Evolutionary conservation across 37 sponge, comb jelly and placozoan genomes (phyloP), one percentile per base, ranked within the genome.

Genomic region (Crambe crambe): DNA sequence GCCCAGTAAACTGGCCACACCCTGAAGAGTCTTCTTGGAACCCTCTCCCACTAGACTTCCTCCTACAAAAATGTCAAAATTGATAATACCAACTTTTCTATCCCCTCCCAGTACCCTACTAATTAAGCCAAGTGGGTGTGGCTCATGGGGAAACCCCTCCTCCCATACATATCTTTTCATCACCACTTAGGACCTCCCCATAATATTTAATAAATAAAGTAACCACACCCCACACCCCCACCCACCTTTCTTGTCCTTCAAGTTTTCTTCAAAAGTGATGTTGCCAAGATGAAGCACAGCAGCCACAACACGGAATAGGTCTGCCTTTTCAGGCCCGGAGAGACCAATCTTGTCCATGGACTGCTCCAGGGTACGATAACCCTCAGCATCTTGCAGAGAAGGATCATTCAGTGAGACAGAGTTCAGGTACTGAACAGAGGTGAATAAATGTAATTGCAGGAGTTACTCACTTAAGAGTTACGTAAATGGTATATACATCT

Each of bases 201-300:
- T n/a, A n/a, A n/a, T n/a, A n/a, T n/a, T n/a, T n/a, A n/a, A n/a
- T n/a, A n/a, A n/a, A n/a, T n/a, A n/a, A n/a, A n/a, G n/a, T n/a
- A n/a, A n/a, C n/a, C n/a, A n/a, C n/a, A n/a, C n/a, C n/a, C n/a
- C n/a, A n/a, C n/a, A n/a, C n/a, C n/a, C n/a, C n/a, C 21, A 37
- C 9, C 37, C 5, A 84, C 89, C 91, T 90, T 94, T 92, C 36
- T 82, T 85, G 44, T 85, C 86, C 0, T 71, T 80, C 12, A 71
- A 74, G 70, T 92, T 80, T 68, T 95, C 98, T 56, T 90, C 95
- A 77, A 97, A 97, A 42, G 73, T 20, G 47, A 95, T 88, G 62
- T 97, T 97, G 6, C 98, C 96, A 35, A 97, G 80, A 30, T 93
- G 94, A 15, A 97, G 80, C 0, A 97, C 93, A 34, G 94, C 93